Evolutionary conservation across 2,113 vertebrate genomes (phyloP).

Genomic region (Zootoca vivipara): DNA sequence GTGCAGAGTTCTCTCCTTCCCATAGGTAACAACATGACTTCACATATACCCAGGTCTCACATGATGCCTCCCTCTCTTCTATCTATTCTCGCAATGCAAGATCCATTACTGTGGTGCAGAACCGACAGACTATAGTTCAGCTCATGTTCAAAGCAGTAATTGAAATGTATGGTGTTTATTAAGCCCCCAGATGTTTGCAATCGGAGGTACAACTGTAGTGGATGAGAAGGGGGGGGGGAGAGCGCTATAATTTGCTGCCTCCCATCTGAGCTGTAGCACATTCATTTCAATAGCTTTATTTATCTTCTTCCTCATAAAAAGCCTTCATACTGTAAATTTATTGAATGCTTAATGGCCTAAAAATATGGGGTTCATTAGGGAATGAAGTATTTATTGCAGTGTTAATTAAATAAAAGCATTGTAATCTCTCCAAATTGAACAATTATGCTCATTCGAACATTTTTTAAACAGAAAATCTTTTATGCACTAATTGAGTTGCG

Average conservation of each 20-base stretch:
- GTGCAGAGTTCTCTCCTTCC: not conserved
- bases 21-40: not conserved
- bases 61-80: not conserved
- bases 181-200: constrained; percentile 74
- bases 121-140: constrained; percentile 54
- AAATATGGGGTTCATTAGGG: constrained; percentile 83
- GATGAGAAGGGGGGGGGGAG: constrained; percentile 59
- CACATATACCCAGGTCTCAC: not conserved
- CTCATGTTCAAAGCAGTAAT: constrained; percentile 68
- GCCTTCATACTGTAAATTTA: constrained; percentile 81
- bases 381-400: constrained; percentile 86
- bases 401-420: constrained; percentile 89
- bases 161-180: constrained; percentile 73
- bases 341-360: constrained; percentile 79
- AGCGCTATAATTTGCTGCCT: constrained; percentile 75
- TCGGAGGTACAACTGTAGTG: constrained; percentile 69
- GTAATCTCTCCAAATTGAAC: constrained; percentile 90
- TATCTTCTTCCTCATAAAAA: constrained; percentile 79
- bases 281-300: constrained; percentile 78
- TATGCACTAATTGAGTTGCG: constrained; percentile 82
- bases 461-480: constrained; percentile 84
- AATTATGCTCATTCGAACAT: constrained; percentile 88
- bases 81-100: constrained; percentile 19
- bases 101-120: not conserved
- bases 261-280: constrained; percentile 68